Percentiles rank a stretch among this genome's conserved stretches.
Evolutionary conservation across 2,888 invertebrate species (phyloP).

Genomic region (Campoplex capitator): DNA sequence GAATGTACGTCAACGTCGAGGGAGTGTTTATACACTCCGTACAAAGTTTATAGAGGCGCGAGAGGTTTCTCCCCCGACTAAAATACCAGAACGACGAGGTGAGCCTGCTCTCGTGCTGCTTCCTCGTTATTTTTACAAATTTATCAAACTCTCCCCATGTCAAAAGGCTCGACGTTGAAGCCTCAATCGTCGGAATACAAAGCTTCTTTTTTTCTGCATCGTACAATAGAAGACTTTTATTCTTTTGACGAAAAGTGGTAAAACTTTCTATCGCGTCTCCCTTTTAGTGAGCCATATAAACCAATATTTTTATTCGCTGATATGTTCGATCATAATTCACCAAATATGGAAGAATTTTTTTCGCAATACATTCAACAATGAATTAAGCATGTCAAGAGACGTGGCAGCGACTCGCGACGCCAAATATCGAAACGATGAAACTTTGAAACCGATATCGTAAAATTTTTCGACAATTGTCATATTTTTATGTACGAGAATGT

Average conservation of each 20-base stretch:
- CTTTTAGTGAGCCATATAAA: neutral
- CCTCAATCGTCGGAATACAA: neutral
- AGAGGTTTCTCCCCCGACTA: constrained; percentile 1
- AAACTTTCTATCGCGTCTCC: too few species aligned
- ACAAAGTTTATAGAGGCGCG: constrained; percentile 23
- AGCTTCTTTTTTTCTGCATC: neutral
- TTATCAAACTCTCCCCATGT: neutral
- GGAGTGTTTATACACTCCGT: neutral
- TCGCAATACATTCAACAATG: too few species aligned
- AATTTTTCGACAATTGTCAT: too few species aligned
- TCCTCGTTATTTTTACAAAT: neutral
- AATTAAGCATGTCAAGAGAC: too few species aligned
- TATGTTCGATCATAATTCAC: neutral
- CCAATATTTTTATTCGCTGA: too few species aligned
- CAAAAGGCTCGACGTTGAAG: neutral
- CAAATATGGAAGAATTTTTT: neutral
- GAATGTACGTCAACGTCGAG: constrained; percentile 36
- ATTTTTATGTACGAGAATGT: too few species aligned
- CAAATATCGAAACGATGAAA: neutral
- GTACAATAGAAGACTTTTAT: too few species aligned
- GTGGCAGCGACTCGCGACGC: neutral
- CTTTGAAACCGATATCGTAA: neutral
- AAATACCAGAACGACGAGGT: constrained; percentile 8
- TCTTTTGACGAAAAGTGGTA: too few species aligned
- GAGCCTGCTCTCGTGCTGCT: neutral